Percentiles rank a stretch among this genome's conserved stretches.
These are phyloP conservation scores for Channallabes apus DNA, from an alignment of 2,797 vertebrate species.

Conservation along the genomic window DNA sequence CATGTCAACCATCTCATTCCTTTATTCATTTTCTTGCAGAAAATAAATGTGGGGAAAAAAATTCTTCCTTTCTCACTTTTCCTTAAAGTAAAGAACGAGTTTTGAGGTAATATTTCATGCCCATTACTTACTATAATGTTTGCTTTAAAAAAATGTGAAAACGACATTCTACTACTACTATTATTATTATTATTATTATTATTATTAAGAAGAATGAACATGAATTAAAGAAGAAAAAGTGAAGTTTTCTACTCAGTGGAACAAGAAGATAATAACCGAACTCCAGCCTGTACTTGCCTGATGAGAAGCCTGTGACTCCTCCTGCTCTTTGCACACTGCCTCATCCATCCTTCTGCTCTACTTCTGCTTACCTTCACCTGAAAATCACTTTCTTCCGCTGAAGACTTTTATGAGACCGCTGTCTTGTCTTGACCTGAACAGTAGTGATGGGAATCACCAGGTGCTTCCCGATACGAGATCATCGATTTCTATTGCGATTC, in stretches of 20 bases:
- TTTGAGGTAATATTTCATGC: too few species aligned
- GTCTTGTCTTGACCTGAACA: not conserved
- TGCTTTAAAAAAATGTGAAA: too few species aligned
- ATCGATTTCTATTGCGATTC: too few species aligned
- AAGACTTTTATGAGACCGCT: not conserved
- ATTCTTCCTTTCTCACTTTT: too few species aligned
- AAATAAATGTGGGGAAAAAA: too few species aligned
- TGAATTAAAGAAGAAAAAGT: not conserved
- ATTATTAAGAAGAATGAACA: not conserved
- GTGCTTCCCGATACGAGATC: too few species aligned
- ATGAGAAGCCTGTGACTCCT: not conserved
- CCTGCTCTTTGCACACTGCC: not conserved
- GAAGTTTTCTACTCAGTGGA: not conserved
- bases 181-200: not conserved
- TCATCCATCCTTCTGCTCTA: not conserved
- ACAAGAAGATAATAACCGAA: not conserved
- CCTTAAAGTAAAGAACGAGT: too few species aligned
- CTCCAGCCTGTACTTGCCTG: not conserved
- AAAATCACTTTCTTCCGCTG: not conserved
- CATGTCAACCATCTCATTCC: too few species aligned
- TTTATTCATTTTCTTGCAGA: too few species aligned
- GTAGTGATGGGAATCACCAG: too few species aligned
- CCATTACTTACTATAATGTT: too few species aligned
- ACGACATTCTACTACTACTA: not conserved
- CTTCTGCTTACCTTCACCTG: not conserved